Conservation (phyloP, 1,140 invertebrate genomes). For the Teleopsis dalmanni region DNA sequence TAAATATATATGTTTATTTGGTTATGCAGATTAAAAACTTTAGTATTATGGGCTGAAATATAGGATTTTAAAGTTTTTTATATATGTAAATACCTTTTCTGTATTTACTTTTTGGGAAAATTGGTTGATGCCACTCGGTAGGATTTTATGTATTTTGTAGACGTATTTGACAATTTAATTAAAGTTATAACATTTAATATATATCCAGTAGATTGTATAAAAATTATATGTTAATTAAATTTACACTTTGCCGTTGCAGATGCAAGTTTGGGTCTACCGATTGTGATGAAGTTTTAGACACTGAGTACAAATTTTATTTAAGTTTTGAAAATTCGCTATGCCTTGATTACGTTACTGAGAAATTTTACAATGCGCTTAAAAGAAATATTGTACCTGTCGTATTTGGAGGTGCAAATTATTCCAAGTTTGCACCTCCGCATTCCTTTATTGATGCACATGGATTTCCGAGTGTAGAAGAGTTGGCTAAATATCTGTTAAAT, state of each 20-base stretch:
- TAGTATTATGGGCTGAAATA: too few relatives aligned
- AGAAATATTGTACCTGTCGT: constrained; percentile 50
- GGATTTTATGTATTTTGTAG: too few relatives aligned
- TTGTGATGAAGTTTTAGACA: constrained; percentile 44
- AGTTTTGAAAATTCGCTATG: constrained; percentile 55
- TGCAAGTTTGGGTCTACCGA: constrained; percentile 32
- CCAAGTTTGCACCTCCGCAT: constrained; percentile 47
- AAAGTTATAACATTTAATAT: too few relatives aligned
- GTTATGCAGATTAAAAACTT: too few relatives aligned
- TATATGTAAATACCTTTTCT: too few relatives aligned
- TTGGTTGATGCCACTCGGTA: too few relatives aligned
- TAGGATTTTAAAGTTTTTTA: too few relatives aligned
- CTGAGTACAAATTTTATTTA: constrained; percentile 56
- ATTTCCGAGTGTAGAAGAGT: constrained; percentile 45
- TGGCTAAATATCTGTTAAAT: constrained; percentile 48
- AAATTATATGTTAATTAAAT: too few relatives aligned
- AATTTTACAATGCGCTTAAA: constrained; percentile 45
- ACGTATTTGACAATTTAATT: too few relatives aligned
- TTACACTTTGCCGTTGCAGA: constrained; percentile 8
- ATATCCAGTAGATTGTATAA: too few relatives aligned
- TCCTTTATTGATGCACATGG: constrained; percentile 55
- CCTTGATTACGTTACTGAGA: constrained; percentile 53
- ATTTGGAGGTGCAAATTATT: constrained; percentile 51
- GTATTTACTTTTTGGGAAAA: too few relatives aligned
- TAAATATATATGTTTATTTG: too few relatives aligned